Percentiles rank a stretch among this genome's conserved stretches.
Evolutionary conservation across 64 coral and sea anemone species (phyloP).

Genomic region (Actinia tenebrosa): DNA sequence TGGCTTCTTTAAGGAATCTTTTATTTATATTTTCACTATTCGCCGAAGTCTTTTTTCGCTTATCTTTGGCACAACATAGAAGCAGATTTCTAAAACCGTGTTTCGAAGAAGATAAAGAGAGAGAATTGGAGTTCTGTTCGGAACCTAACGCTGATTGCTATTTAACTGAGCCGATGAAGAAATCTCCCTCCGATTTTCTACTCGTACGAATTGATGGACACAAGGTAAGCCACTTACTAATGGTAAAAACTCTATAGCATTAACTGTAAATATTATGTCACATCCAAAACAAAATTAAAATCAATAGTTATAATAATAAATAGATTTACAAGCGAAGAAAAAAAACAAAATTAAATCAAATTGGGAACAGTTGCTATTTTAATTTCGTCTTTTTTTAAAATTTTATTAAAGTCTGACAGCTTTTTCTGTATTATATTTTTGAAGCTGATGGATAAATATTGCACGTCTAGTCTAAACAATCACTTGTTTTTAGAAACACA

Average conservation of each 20-base stretch:
- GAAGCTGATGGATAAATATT: not conserved
- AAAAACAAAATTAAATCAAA: not conserved
- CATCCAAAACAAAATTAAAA: not conserved
- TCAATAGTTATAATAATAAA: not conserved
- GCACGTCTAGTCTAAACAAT: not conserved
- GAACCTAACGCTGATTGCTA: not conserved
- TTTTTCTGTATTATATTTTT: not conserved
- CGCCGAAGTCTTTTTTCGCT: not conserved
- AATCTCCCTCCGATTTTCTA: not conserved
- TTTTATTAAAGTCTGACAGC: too few species aligned
- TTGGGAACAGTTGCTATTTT: not conserved
- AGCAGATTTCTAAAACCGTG: not conserved
- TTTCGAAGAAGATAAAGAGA: constrained; percentile 18
- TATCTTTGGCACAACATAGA: not conserved
- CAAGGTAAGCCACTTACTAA: not conserved
- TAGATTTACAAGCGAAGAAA: not conserved
- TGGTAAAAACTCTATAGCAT: too few species aligned
- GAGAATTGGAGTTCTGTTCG: constrained; percentile 15
- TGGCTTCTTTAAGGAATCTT: not conserved
- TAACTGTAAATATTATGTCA: not conserved
- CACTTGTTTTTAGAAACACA: not conserved
- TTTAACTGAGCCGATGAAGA: not conserved
- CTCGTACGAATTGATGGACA: not conserved
- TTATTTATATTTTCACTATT: not conserved
- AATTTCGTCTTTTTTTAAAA: not conserved